phyloP scores from a whole-genome alignment of 2,797 vertebrate species.

The Myotis myotis region DNA sequence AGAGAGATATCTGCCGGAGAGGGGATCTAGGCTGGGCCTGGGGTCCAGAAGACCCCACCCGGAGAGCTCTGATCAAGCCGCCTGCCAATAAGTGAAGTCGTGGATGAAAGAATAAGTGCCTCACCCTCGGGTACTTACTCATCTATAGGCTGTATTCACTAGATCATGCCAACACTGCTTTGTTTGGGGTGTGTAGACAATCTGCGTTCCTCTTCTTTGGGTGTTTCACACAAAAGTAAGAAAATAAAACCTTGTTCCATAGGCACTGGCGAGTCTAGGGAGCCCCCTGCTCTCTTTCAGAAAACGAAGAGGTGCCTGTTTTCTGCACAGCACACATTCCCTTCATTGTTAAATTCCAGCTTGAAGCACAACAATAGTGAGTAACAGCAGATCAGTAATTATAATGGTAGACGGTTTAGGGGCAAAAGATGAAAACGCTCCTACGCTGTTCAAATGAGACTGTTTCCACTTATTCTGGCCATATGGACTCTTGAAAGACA shows the following conservation, averaged over 20 bases:
- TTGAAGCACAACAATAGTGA: conserved; percentile 6
- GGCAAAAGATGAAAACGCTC: neutral
- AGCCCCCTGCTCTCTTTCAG: neutral
- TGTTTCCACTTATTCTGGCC: conserved; percentile 22
- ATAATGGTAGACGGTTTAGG: conserved; percentile 14
- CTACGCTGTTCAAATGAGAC: conserved; percentile 19
- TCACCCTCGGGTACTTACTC: neutral
- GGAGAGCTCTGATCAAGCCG: neutral
- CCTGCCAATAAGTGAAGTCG: neutral
- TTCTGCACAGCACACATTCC: neutral
- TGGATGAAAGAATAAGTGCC: neutral
- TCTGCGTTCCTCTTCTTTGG: neutral
- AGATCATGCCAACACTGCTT: conserved; percentile 56
- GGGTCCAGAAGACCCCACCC: neutral
- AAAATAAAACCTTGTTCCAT: conserved; percentile 39
- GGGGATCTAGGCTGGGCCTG: neutral
- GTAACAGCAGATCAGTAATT: conserved; percentile 15
- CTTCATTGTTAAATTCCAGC: conserved; percentile 42
- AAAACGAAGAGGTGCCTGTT: neutral
- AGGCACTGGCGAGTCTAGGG: neutral
- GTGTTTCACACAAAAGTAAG: conserved; percentile 23
- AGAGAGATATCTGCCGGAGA: neutral
- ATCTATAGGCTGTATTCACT: neutral
- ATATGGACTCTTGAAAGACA: conserved; percentile 18
- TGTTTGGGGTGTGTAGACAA: conserved; percentile 51